Base-by-base conservation (phyloP, 2,113 vertebrate genomes). In the Esox niger region DNA sequence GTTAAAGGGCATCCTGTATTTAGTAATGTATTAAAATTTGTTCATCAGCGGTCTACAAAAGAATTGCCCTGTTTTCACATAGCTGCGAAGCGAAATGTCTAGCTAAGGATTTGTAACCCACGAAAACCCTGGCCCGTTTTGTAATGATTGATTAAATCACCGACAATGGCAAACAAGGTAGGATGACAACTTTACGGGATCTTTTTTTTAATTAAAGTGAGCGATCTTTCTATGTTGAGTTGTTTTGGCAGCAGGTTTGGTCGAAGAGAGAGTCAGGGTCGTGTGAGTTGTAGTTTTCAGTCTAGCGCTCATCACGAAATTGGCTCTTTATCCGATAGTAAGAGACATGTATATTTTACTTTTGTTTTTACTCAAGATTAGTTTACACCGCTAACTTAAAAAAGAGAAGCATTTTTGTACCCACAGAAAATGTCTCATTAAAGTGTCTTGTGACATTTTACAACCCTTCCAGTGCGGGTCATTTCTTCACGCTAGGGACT, bases 371-470 rank as follows among this genome's bases (percentile, higher is more conserved):
- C 47, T 52, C 21, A 6, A 52, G 21, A 52, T 21, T 52, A 15
- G 47, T 6, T n/a, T 21, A n/a, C n/a, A n/a, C n/a, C n/a, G n/a
- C n/a, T n/a, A n/a, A n/a, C n/a, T n/a, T n/a, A n/a, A n/a, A n/a
- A n/a, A n/a, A n/a, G n/a, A 52, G n/a, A 15, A 23, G 15, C 47
- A 11, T 25, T 71, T 71, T 81, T 60, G 13, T 73, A 49, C 66
- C 76, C 69, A 77, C 66, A 75, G 89, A 91, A 87, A 81, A 69
- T 83, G 77, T 74, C 76, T 90, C 84, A 85, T 85, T 80, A 52
- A 78, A 85, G 86, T 82, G 90, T 92, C 91, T 93, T 92, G 90
- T 93, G 91, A 93, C 91, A 92, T 91, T 92, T 91, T 88, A 90
- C 85, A 84, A 85, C 86, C 89, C 82, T 79, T 82, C 78, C 80